phyloP scores from a whole-genome alignment of 2,797 vertebrate species.

The Etheostoma perlongum region DNA sequence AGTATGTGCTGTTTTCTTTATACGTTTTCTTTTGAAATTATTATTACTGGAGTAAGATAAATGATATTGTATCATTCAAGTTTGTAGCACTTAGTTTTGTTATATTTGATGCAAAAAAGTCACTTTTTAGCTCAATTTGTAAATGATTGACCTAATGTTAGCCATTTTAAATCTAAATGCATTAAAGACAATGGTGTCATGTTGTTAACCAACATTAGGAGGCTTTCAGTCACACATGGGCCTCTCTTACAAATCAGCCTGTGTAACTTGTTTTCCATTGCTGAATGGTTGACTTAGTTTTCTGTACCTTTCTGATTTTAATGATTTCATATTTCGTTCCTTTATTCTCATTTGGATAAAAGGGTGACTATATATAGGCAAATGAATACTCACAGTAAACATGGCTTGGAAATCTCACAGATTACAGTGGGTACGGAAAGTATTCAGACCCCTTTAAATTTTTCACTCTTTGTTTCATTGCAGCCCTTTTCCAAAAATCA shows the following conservation, averaged over 20 bases:
- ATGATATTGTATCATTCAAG: too few relatives aligned
- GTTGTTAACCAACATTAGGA: too few relatives aligned
- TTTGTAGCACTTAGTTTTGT: neutral
- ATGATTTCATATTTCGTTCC: neutral
- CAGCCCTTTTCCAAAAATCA: too few relatives aligned
- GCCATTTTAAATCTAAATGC: neutral
- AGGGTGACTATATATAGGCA: neutral
- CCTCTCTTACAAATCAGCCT: neutral
- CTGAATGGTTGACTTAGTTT: neutral
- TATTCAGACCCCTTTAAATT: too few relatives aligned
- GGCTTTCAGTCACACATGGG: neutral
- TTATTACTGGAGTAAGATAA: too few relatives aligned
- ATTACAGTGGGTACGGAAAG: too few relatives aligned
- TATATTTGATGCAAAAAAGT: neutral
- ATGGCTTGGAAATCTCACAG: neutral
- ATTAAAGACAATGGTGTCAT: neutral
- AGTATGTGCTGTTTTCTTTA: too few relatives aligned
- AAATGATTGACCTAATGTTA: too few relatives aligned
- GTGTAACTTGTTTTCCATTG: neutral
- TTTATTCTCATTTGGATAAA: neutral
- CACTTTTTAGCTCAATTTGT: neutral
- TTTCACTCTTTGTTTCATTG: too few relatives aligned
- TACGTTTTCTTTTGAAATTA: too few relatives aligned
- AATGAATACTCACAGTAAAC: conserved; percentile 2
- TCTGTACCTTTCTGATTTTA: neutral